Base-by-base conservation (phyloP, 2,113 vertebrate genomes). In the Sitta europaea region DNA sequence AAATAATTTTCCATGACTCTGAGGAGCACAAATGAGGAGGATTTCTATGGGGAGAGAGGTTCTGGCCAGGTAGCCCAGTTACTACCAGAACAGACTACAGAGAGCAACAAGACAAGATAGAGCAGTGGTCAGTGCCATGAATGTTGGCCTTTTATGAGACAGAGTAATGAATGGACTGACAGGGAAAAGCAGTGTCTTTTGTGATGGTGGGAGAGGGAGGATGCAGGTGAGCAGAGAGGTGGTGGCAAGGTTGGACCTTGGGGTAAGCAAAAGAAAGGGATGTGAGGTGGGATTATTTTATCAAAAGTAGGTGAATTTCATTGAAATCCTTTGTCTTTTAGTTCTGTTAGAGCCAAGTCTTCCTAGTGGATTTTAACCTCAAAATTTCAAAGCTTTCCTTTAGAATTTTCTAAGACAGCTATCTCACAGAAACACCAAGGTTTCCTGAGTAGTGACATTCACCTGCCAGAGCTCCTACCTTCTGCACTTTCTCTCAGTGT, bases 211-310 rank as follows among this genome's bases (percentile, higher is more conserved):
- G 43, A 82, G 27, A 59, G 36, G 24, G 35, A 76, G 20, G 13
- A 53, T 42, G 27, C 18, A 24, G 36, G 14, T 47, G 42, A 79
- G 47, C 25, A 19, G 0, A 65, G 24, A 35, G 50, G 10, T 19
- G 6, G 11, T 36, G 6, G 14, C 18, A 67, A 62, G 25, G 27
- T 29, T 22, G 9, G 20, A 85, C 8, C 21, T 29, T 35, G 11
- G 16, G 24, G 11, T 72, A 53, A 58, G 21, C 9, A 38, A 85
- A 19, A 35, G 33, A 63, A 86, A 55, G 28, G 16, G 71, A 43
- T 33, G 14, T 1, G 5, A 67, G 33, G 14, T 0, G 0, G 23
- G 29, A 70, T 65, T 66, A 4, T 55, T n/a, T 57, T 50, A 6
- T 35, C 23, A 80, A 65, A 50, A 45, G 66, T 33, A 62, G 11